Evolutionary conservation across 2,797 vertebrate species (phyloP), one percentile per base, ranked within the genome.

Genomic region (Tragopan temminckii): DNA sequence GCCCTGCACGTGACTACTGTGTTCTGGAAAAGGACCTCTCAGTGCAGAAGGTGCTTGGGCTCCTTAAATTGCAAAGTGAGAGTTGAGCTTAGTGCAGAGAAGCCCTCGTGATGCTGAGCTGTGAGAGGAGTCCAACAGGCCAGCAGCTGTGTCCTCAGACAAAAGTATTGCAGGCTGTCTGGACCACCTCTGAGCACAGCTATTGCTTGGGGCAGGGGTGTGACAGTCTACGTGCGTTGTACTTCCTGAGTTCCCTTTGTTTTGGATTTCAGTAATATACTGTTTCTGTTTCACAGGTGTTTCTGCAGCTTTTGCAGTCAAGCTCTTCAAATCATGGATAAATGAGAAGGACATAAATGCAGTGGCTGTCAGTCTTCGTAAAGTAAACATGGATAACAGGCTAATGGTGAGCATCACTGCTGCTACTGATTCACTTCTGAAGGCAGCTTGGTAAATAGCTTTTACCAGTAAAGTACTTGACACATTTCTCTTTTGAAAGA

Each of bases 281-380:
- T 82, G 0, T 53, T 91, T 15, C 7, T 62, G 4, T 80, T 95
- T 80, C 50, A 21, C 96, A 99, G 99, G 99, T 95, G 99, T 99
- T 92, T 99, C 99, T 48, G 98, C 99, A 90, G 98, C 98, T 97
- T 99, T 99, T 93, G 99, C 99, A 94, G 99, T 99, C 88, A 99
- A 99, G 97, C 98, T 99, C 92, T 99, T 99, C 97, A 99, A 99
- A 98, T 99, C 99, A 12, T 99, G 99, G 99, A 99, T 99, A 96
- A 99, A 99, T 68, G 99, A 99, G 95, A 99, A 99, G 97, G 99
- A 99, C 97, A 99, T 99, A 96, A 98, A 98, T 95, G 99, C 99
- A 18, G 99, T 99, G 38, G 98, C 99, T 96, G 98, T 94, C 95
- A 99, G 98, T 94, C 99, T 99, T 90, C 98, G 99, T 57, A 99